Evolutionary conservation across 2,797 vertebrate genomes (phyloP), one percentile per base, ranked within the genome.

Genomic region (Tenualosa ilisha): DNA sequence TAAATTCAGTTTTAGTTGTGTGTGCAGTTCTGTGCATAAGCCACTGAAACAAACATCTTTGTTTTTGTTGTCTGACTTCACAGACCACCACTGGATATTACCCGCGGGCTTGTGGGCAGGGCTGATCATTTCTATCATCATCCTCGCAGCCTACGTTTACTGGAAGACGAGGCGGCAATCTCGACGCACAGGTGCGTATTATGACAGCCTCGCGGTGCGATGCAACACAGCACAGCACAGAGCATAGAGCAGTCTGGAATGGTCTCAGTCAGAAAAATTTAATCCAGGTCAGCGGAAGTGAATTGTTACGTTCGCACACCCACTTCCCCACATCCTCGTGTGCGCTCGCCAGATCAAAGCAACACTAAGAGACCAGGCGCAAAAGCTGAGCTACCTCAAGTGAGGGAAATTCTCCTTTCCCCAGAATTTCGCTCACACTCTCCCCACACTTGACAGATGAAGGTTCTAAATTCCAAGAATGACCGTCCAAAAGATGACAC

Each of bases 101-200:
- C 72, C 72, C 17, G 40, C 72, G 6, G 72, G 72, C 72, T 79
- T 79, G 40, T 79, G 72, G 72, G 17, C 43, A 24, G 72, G 72
- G 6, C 72, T 79, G 20, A 79, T 79, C 15, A 6, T 79, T 22
- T 79, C 72, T 8, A 17, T 8, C 72, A 22, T 79, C 54, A 56
- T 79, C 72, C 20, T 79, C 40, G 37, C 26, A 43, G 37, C 37
- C 72, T 79, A 79, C 72, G 7, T 46, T 79, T 79, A 79, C 72
- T 79, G 72, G 72, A 79, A 79, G 72, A 22, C 15, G 4, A 46
- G 8, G 37, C 72, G 40, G 17, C 37, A 46, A 79, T 79, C 72
- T 22, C 40, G 17, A 46, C 40, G 7, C 6, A 43, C 72, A 43
- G 37, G 72, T 79, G 31, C 13, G 65, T 72, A 37, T 72, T 40